A percentile compares a stretch with the other conserved stretches of the same genome.
phyloP scores from a whole-genome alignment of 53 echinoderm and acorn worm genomes.

The Echinometra lucunter region DNA sequence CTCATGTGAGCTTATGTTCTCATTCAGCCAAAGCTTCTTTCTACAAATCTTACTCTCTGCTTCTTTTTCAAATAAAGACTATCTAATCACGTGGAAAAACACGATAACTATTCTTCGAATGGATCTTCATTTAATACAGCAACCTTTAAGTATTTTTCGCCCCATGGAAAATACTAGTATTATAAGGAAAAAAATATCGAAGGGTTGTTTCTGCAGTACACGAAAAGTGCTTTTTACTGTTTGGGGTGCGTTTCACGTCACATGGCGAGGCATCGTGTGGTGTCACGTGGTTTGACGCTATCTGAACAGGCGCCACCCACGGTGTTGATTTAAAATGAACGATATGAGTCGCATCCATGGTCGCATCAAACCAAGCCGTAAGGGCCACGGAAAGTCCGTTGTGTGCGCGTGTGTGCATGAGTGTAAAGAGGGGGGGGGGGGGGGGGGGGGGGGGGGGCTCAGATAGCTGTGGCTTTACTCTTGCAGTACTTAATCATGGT shows the following conservation, averaged over 20 bases:
- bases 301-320: slow-evolving; percentile 6
- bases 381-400: no score
- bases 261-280: background rate
- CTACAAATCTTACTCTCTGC: background rate
- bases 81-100: background rate
- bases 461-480: no score
- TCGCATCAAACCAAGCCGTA: no score
- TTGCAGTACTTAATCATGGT: no score
- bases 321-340: background rate
- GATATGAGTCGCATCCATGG: no score
- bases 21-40: no score
- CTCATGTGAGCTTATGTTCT: no score
- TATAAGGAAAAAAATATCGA: background rate
- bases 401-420: no score
- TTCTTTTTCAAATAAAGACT: background rate
- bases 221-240: background rate
- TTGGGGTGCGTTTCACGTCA: background rate
- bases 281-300: background rate
- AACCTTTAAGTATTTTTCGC: background rate
- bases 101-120: no score
- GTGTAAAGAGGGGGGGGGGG: no score
- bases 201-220: background rate
- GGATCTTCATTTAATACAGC: no score
- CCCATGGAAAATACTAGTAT: background rate
- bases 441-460: no score